phyloP scores from a whole-genome alignment of 2,113 vertebrate genomes.

The Miniopterus natalensis region DNA sequence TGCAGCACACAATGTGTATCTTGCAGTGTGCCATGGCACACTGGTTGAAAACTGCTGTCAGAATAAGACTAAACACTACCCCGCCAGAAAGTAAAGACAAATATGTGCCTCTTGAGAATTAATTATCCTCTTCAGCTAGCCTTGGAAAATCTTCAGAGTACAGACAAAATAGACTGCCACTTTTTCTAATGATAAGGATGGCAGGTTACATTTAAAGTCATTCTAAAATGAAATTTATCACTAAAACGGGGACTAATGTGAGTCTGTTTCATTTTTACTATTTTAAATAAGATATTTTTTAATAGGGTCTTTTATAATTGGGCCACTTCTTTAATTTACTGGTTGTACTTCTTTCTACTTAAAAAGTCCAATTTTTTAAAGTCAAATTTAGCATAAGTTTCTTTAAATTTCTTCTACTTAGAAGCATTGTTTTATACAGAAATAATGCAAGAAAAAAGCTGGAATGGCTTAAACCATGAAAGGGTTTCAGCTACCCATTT shows the following conservation, averaged over 20 bases:
- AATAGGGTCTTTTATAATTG: slow-evolving; percentile 3
- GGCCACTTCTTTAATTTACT: slow-evolving; percentile 24
- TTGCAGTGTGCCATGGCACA: background rate
- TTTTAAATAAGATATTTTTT: slow-evolving; percentile 24
- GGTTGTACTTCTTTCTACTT: background rate
- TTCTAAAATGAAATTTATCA: slow-evolving; percentile 45
- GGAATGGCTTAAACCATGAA: background rate
- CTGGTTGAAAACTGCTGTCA: background rate
- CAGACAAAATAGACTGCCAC: background rate
- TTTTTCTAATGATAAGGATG: background rate
- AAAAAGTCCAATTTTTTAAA: slow-evolving; percentile 22
- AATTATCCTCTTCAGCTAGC: background rate
- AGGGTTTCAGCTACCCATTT: background rate
- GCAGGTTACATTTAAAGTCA: slow-evolving; percentile 23
- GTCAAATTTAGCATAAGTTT: slow-evolving; percentile 19
- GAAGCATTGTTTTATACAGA: background rate
- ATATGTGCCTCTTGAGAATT: background rate
- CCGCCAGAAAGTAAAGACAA: background rate
- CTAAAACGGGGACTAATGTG: background rate
- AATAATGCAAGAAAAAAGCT: background rate
- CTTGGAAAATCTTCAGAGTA: background rate
- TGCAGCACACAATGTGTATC: background rate
- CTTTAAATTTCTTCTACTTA: slow-evolving; percentile 49
- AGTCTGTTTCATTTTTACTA: slow-evolving; percentile 34
- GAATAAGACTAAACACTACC: background rate